Conservation (phyloP, 2,888 invertebrate species). For the Cheilosia grossa region DNA sequence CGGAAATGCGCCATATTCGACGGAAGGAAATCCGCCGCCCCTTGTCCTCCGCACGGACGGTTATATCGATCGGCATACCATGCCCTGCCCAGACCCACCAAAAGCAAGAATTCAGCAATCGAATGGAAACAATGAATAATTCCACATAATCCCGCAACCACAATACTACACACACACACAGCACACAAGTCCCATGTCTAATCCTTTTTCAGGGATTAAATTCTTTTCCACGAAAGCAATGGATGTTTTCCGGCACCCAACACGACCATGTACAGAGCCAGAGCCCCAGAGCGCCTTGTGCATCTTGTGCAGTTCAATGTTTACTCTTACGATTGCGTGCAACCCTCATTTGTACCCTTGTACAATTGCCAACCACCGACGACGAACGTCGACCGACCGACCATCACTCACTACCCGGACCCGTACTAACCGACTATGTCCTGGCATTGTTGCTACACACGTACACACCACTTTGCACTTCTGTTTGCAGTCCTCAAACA, state of each 20-base stretch:
- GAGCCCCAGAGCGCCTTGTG: background rate
- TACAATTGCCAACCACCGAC: constrained; percentile 23
- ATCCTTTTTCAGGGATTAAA: constrained; percentile 73
- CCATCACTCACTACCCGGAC: background rate
- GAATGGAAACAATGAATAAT: constrained; percentile 74
- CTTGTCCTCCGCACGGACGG: background rate
- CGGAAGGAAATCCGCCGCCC: constrained; percentile 12
- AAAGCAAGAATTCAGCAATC: constrained; percentile 64
- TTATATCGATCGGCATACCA: constrained; percentile 8
- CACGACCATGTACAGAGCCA: background rate
- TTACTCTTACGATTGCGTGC: constrained; percentile 71
- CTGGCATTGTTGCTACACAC: constrained; percentile 69
- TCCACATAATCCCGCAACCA: constrained; percentile 72
- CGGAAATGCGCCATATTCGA: constrained; percentile 41
- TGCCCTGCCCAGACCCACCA: background rate
- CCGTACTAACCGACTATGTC: constrained; percentile 16
- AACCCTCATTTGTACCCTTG: constrained; percentile 65
- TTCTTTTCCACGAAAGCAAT: constrained; percentile 67
- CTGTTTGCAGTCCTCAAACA: constrained; percentile 72
- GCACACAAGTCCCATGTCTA: constrained; percentile 52
- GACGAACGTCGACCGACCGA: constrained; percentile 3
- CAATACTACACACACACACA: constrained; percentile 39
- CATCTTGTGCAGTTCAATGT: constrained; percentile 62
- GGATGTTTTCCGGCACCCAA: constrained; percentile 53
- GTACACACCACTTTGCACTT: constrained; percentile 74